Evolutionary conservation across 2,113 vertebrate species (phyloP).

Genomic region (Sorex araneus): DNA sequence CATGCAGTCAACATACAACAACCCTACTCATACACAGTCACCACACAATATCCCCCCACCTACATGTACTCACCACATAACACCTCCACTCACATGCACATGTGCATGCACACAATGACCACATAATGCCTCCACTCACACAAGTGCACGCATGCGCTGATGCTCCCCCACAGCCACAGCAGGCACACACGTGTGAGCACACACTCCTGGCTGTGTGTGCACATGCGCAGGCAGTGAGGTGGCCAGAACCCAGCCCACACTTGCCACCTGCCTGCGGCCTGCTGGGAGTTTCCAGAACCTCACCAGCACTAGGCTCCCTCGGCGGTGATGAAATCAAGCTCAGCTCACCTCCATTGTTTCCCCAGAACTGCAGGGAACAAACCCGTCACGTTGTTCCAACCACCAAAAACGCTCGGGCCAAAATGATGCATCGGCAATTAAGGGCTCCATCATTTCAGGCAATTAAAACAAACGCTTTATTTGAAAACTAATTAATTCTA

Average conservation of each 20-base stretch:
- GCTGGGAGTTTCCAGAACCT: slow-evolving; percentile 76
- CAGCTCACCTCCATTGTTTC: slow-evolving; percentile 72
- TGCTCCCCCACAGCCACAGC: background rate
- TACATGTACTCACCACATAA: no score
- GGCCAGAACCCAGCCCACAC: slow-evolving; percentile 39
- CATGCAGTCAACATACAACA: no score
- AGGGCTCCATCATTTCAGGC: slow-evolving; percentile 88
- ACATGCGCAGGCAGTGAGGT: background rate
- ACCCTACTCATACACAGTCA: no score
- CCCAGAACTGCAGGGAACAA: slow-evolving; percentile 84
- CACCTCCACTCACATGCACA: no score
- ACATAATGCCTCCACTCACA: no score
- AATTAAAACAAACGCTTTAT: slow-evolving; percentile 90
- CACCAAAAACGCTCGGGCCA: slow-evolving; percentile 82
- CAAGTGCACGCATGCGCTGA: background rate
- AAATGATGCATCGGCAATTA: slow-evolving; percentile 89
- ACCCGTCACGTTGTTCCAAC: slow-evolving; percentile 88
- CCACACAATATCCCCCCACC: no score
- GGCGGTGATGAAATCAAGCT: slow-evolving; percentile 75
- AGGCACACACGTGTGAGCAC: slow-evolving; percentile 15
- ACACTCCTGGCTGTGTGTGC: fast-evolving
- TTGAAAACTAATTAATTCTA: slow-evolving; percentile 92
- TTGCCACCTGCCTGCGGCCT: slow-evolving; percentile 71
- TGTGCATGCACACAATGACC: no score
- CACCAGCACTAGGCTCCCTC: slow-evolving; percentile 73